These are phyloP conservation scores for Phymorhynchus buccinoides DNA, from an alignment of 1,140 invertebrate species.

Conservation along the genomic window DNA sequence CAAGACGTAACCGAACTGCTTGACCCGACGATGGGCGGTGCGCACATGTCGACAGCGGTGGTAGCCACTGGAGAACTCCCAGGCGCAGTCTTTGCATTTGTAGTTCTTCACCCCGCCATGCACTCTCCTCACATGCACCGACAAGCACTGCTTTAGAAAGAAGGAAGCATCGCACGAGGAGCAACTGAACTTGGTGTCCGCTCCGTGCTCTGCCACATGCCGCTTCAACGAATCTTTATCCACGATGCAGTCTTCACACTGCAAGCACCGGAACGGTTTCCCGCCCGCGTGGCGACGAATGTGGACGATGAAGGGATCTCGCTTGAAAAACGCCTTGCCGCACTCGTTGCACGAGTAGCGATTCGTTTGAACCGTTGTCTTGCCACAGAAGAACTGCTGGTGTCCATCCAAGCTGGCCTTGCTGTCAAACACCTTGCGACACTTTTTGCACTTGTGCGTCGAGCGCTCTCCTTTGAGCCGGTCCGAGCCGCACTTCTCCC, in stretches of 20 bases:
- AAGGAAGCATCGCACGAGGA: constrained; percentile 15
- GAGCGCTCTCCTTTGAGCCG: background rate
- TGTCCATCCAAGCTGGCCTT: background rate
- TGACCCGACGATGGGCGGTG: constrained; percentile 18
- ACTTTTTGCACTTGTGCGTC: background rate
- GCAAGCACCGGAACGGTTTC: background rate
- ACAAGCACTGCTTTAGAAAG: background rate
- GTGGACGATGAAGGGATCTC: background rate
- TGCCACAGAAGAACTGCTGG: constrained; percentile 18
- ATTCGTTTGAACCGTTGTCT: background rate
- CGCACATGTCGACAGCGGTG: constrained; percentile 25
- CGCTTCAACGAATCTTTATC: background rate
- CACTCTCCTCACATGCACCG: constrained; percentile 76
- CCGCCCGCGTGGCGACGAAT: background rate
- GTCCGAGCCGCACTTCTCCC: background rate
- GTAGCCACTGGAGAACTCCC: constrained; percentile 65
- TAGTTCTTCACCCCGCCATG: constrained; percentile 73
- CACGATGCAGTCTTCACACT: background rate
- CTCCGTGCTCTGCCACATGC: background rate
- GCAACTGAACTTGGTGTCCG: background rate
- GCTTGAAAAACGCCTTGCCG: background rate
- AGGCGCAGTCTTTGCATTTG: constrained; percentile 67
- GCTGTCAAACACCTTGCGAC: background rate
- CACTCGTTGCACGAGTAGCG: background rate
- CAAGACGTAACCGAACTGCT: background rate